Evolutionary conservation across 2,113 vertebrate species (phyloP), one percentile per base, ranked within the genome.

Genomic region (Holacanthus passer): DNA sequence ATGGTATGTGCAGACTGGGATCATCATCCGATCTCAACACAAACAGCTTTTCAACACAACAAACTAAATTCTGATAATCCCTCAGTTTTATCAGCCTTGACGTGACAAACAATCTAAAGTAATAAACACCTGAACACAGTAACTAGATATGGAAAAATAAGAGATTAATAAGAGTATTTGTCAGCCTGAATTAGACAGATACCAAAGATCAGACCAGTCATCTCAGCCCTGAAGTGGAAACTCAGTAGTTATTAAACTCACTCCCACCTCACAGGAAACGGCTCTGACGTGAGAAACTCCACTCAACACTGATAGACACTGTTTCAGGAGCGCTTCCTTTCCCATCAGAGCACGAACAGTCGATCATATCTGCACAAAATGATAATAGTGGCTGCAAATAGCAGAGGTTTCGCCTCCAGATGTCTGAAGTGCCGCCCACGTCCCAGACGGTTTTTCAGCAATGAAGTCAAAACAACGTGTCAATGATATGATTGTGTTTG

Each of bases 161-260:
- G n/a, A n/a, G n/a, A n/a, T n/a, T n/a, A n/a, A n/a, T n/a, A n/a
- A n/a, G n/a, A n/a, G n/a, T n/a, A n/a, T n/a, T n/a, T n/a, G n/a
- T n/a, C n/a, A n/a, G n/a, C n/a, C n/a, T n/a, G n/a, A n/a, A 39
- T 14, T 37, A 14, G 10, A 35, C 20, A 53, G 20, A 37, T 2
- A n/a, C 16, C 27, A 32, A 10, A 6, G 22, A 27, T 39, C 13
- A 47, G 55, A 71, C 14, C 16, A 22, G 2, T 48, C 7, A 0
- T 73, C 45, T 77, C 22, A 3, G 10, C 31, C 31, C 39, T 0
- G 31, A 13, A 53, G 13, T 73, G 76, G 79, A 88, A 88, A 83
- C 64, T 66, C 31, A 31, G 24, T 24, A 13, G 48, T 39, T 55
- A 47, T n/a, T n/a, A 47, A 17, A 11, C n/a, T 63, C 56, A 27